These are phyloP conservation scores for Oreortyx pictus DNA, from an alignment of 2,797 vertebrate genomes.

Conservation along the genomic window DNA sequence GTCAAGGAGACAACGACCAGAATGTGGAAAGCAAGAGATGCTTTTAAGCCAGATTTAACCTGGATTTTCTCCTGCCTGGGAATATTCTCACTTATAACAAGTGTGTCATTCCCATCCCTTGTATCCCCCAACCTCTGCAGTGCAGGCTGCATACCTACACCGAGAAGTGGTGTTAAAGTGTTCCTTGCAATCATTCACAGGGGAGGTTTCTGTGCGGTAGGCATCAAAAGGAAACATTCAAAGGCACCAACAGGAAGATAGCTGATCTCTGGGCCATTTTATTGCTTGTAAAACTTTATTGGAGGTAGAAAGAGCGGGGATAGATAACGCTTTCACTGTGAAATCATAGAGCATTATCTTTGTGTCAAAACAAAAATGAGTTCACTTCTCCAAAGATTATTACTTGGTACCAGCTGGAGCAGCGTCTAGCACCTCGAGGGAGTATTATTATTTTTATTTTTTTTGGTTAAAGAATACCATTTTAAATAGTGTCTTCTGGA, in stretches of 20 bases:
- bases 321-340: slow-evolving; percentile 41
- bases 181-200: not conserved
- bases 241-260: slow-evolving; percentile 13
- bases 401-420: slow-evolving; percentile 70
- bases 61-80: slow-evolving; percentile 36
- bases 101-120: not conserved
- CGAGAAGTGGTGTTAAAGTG: not conserved
- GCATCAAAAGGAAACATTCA: slow-evolving; percentile 60
- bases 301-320: not conserved
- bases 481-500: slow-evolving; percentile 67
- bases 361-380: slow-evolving; percentile 62
- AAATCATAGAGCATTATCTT: slow-evolving; percentile 61
- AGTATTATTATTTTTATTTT: slow-evolving; percentile 15
- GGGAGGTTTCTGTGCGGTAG: slow-evolving; percentile 40
- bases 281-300: slow-evolving; percentile 70
- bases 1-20: not conserved
- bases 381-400: slow-evolving; percentile 55
- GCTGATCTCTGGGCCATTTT: slow-evolving; percentile 42
- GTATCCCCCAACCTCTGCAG: not conserved
- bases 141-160: not conserved
- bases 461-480: slow-evolving; percentile 57
- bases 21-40: not conserved
- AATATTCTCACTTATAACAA: not conserved
- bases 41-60: not conserved
- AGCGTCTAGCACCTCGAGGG: slow-evolving; percentile 51